phyloP scores from a whole-genome alignment of 2,113 vertebrate genomes.

The Ceyx melanurus region DNA sequence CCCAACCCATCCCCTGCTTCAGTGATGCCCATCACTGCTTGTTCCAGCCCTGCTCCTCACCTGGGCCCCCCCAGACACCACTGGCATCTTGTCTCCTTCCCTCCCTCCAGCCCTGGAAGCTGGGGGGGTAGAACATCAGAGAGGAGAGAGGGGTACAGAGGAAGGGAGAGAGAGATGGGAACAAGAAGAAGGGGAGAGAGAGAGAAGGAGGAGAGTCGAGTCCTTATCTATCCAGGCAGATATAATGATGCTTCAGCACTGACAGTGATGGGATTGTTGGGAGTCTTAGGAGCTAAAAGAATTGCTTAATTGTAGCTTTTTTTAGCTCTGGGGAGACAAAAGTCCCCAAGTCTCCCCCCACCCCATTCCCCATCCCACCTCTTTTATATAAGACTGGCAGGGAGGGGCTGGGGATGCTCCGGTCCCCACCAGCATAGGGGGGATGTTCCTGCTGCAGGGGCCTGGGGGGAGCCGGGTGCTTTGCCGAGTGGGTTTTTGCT shows the following conservation, averaged over 20 bases:
- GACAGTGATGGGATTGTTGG: background rate
- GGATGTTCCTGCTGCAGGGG: background rate
- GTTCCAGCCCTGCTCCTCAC: fast-evolving
- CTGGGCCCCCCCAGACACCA: fast-evolving
- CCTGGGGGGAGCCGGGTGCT: background rate
- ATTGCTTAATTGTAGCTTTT: conserved; percentile 2
- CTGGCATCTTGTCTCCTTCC: background rate
- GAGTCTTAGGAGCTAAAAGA: conserved; percentile 12
- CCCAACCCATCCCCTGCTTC: background rate
- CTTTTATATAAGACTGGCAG: background rate
- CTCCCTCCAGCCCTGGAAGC: background rate
- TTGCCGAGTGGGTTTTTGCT: background rate
- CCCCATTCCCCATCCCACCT: background rate
- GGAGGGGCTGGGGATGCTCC: background rate
- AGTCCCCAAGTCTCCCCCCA: background rate
- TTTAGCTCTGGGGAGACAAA: conserved; percentile 14
- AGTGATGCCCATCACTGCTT: fast-evolving
- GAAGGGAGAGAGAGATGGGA: background rate
- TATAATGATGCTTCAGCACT: background rate
- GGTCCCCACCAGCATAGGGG: background rate
- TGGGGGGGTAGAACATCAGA: background rate
- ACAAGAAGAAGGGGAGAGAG: background rate
- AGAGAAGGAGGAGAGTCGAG: background rate
- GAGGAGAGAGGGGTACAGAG: background rate
- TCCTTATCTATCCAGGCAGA: conserved; percentile 6